phyloP scores from a whole-genome alignment of 2,113 vertebrate genomes.

The Lontra canadensis region DNA sequence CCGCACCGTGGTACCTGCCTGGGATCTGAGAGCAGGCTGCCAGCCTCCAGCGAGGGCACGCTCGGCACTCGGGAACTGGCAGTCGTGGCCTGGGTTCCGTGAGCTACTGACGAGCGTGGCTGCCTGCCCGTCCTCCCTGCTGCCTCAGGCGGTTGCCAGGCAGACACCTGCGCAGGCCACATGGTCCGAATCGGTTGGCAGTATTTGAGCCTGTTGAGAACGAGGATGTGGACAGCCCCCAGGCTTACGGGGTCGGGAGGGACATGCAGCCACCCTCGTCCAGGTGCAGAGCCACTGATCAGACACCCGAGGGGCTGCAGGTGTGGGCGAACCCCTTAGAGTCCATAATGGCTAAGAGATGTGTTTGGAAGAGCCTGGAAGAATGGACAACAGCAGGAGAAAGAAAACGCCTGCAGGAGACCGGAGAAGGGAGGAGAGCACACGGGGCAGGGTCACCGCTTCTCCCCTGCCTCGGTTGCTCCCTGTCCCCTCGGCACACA shows the following conservation, averaged over 20 bases:
- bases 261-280: not conserved
- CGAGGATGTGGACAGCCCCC: not conserved
- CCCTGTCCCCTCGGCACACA: not conserved
- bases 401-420: not conserved
- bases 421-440: not conserved
- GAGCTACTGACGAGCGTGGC: not conserved
- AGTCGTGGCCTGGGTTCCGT: no score
- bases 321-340: not conserved
- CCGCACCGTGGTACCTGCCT: fast-evolving
- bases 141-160: not conserved
- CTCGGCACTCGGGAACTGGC: not conserved
- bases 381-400: not conserved
- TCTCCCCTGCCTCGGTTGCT: not conserved
- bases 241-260: fast-evolving
- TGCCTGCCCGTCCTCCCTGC: not conserved
- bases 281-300: not conserved
- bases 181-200: not conserved
- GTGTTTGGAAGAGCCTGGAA: not conserved
- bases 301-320: not conserved
- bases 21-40: not conserved
- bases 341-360: not conserved
- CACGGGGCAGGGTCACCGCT: not conserved
- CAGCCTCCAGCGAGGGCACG: not conserved
- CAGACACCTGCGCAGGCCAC: fast-evolving
- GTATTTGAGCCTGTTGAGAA: not conserved